Base-by-base conservation (phyloP, 2,113 vertebrate species). In the Sander vitreus region DNA sequence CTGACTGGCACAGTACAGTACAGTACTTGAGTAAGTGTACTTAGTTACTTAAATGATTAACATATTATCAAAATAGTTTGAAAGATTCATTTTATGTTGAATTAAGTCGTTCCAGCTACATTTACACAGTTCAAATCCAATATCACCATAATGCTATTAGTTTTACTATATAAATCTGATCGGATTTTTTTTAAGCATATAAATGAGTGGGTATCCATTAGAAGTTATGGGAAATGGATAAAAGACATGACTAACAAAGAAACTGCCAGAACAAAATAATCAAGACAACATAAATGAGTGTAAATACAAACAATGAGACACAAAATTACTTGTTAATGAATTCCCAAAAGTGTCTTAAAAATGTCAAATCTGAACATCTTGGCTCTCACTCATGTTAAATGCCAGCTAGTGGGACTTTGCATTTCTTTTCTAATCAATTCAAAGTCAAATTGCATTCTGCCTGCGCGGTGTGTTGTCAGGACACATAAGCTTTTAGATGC, bases 401-500 rank as follows among this genome's bases (percentile, higher is more conserved):
- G 45, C 55, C 65, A 71, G 23, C 19, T 23, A 86, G 62, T 21
- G 27, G 65, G 67, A 86, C 67, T 65, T 75, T 39, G 54, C 69
- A 47, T 86, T 80, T 83, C 76, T 85, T 85, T 73, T 58, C 58
- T 50, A 74, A 85, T 91, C 81, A 68, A 58, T 81, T 83, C 78
- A 57, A 53, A 80, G 76, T 83, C 81, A 73, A 65, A 80, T 54
- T 73, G 72, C 57, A 73, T 86, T 80, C 51, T 70, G 83, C 69
- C 68, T 50, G 54, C 21, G 4, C 53, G 19, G 8, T n/a, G 66
- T 18, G 74, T 71, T 80, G 86, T 88, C 75, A 59, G 33, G 53
- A 77, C 19, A 2, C 78, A 77, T 76, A 69, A 78, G 77, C 85
- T 85, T 59, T 58, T 3, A 70, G 53, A 78, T 25, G 54, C 30